Base-by-base conservation (phyloP, 2,113 vertebrate genomes). In the Gallinago paraguaiae region DNA sequence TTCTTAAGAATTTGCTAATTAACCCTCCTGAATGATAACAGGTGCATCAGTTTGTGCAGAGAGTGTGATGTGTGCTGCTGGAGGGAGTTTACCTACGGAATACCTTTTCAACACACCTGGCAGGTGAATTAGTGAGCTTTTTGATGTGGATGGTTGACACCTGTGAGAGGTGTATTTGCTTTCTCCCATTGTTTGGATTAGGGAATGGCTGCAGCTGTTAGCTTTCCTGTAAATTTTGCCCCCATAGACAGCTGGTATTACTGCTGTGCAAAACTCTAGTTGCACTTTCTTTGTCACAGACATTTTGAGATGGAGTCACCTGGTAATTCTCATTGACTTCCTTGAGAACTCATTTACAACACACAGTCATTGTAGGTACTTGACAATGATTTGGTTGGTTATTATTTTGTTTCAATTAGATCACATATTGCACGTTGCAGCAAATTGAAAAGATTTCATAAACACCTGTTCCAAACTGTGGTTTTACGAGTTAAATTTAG, bases 401-500 rank as follows among this genome's bases (percentile, higher is more conserved):
- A 37, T 88, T 94, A 56, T 93, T 95, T 92, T 88, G 8, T 72
- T 90, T 88, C 51, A 81, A 9, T 85, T 56, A 67, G 46, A 67
- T 83, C 51, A 37, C 43, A 41, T 63, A 72, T 31, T 83, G 23
- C 60, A 53, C 86, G 22, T 54, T 0, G 1, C 53, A 65, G 37
- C 45, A 75, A 88, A 64, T 10, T 68, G 33, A 86, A 68, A 93
- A 78, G 18, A 60, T 22, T 60, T 83, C 35, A 68, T 71, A 84
- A 74, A n/a, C 25, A 86, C 24, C 33, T 88, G 22, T 51, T 92
- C 10, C 22, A 80, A 78, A 59, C 71, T 68, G 25, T 63, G 64
- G 4, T 4, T 68, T 84, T 77, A 8, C 31, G 37, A 77, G 11
- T 68, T 60, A 86, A 92, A 86, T 88, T 59, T 88, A 63, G 35